phyloP scores from a whole-genome alignment of 1,140 invertebrate genomes.

The Drosophila rufa region DNA sequence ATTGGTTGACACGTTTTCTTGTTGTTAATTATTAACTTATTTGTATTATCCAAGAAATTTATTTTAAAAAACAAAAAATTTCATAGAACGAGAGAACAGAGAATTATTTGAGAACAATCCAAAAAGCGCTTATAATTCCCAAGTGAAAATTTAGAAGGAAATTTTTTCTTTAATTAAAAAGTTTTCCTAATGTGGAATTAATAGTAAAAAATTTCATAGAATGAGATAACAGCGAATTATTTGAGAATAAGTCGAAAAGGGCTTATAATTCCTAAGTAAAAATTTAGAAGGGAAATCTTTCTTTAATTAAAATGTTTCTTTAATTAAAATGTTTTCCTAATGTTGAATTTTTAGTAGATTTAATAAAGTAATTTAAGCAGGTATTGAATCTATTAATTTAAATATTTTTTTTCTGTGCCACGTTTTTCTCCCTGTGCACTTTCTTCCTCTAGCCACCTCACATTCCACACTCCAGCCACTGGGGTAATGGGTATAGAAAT shows the following conservation, averaged over 20 bases:
- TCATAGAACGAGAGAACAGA: background rate
- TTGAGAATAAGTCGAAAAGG: background rate
- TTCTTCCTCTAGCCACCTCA: conserved; percentile 15
- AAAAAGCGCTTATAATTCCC: background rate
- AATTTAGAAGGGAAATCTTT: background rate
- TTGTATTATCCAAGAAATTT: no score
- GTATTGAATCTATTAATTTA: no score
- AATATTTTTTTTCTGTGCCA: no score
- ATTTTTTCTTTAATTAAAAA: background rate
- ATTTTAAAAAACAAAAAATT: no score
- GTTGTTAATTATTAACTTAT: background rate
- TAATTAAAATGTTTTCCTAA: background rate
- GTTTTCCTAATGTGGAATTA: background rate
- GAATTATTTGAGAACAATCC: background rate
- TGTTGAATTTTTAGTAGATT: background rate
- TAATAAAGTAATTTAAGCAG: no score
- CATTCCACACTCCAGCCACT: conserved; percentile 26
- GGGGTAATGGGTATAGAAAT: conserved; percentile 49
- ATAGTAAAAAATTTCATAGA: background rate
- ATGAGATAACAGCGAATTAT: background rate
- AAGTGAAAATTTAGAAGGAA: background rate
- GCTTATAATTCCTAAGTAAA: background rate
- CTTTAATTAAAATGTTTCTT: no score
- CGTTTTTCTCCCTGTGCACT: conserved; percentile 1
- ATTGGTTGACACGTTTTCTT: background rate